Evolutionary conservation across 2,113 vertebrate species (phyloP).

Genomic region (Megaleporinus macrocephalus): DNA sequence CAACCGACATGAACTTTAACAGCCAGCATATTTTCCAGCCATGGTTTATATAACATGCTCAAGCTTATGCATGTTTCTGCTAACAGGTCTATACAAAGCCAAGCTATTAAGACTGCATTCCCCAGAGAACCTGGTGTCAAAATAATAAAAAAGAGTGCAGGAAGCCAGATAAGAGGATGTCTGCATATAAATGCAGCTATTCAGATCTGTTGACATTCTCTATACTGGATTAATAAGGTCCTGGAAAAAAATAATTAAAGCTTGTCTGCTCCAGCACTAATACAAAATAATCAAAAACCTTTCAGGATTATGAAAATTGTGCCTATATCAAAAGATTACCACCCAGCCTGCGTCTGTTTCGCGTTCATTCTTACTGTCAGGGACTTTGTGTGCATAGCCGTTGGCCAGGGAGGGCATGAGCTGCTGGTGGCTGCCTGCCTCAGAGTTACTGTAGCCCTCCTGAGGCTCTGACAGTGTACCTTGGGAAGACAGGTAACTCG

Average conservation of each 20-base stretch:
- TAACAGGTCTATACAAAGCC: background rate
- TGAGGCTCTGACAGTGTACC: constrained; percentile 95
- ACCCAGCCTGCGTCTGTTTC: too few species aligned
- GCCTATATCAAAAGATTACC: background rate
- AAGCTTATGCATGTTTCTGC: background rate
- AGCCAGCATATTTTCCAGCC: background rate
- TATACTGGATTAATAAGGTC: too few species aligned
- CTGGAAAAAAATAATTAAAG: too few species aligned
- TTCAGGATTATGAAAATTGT: background rate
- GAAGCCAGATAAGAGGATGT: background rate
- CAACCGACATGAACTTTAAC: too few species aligned
- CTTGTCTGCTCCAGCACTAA: too few species aligned
- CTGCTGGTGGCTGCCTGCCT: constrained; percentile 96
- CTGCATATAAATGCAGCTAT: too few species aligned
- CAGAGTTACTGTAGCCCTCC: constrained; percentile 95
- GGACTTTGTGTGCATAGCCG: constrained; percentile 85
- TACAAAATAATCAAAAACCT: too few species aligned
- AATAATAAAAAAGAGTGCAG: background rate
- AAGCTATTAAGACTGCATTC: background rate
- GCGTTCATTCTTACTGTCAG: constrained; percentile 78
- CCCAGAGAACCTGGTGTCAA: background rate
- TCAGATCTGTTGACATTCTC: too few species aligned
- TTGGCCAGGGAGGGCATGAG: constrained; percentile 90
- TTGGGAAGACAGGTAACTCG: constrained; percentile 96
- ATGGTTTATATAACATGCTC: too few species aligned